Evolutionary conservation across 2,113 vertebrate species (phyloP).

Genomic region (Syrmaticus mikado): DNA sequence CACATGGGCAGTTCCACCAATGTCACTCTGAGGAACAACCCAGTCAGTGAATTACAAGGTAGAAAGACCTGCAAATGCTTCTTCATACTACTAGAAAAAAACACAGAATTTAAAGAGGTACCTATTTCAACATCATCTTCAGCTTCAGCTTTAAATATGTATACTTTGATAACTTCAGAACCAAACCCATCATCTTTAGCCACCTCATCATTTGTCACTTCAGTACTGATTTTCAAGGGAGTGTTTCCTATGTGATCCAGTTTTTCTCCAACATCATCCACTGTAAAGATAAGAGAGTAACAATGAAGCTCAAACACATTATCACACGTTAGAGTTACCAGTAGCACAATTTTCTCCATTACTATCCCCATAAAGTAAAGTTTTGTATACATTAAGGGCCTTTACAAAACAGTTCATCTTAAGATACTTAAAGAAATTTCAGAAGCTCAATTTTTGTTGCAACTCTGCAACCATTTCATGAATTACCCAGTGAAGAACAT

Average conservation of each 20-base stretch:
- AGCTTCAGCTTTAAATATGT: constrained; percentile 99
- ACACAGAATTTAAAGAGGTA: constrained; percentile 48
- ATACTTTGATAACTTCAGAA: constrained; percentile 99
- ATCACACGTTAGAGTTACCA: not conserved
- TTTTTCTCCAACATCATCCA: constrained; percentile 98
- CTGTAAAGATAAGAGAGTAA: constrained; percentile 76
- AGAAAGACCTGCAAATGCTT: not conserved
- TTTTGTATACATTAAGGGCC: not conserved
- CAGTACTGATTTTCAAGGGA: constrained; percentile 94
- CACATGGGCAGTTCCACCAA: not conserved
- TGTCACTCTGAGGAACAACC: not conserved
- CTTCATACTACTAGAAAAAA: not conserved
- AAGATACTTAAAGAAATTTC: not conserved
- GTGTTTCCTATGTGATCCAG: constrained; percentile 92
- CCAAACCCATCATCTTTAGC: constrained; percentile 92
- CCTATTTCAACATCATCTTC: constrained; percentile 99
- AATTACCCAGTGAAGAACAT: not conserved
- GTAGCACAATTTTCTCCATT: not conserved
- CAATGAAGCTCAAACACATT: constrained; percentile 21
- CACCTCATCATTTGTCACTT: constrained; percentile 90
- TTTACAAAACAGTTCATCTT: not conserved
- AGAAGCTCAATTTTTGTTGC: not conserved
- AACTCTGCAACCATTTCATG: not conserved
- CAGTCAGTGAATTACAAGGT: not conserved
- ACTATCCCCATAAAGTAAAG: not conserved